phyloP scores from a whole-genome alignment of 2,888 invertebrate species.

The Archaeoteleia sp. region DNA sequence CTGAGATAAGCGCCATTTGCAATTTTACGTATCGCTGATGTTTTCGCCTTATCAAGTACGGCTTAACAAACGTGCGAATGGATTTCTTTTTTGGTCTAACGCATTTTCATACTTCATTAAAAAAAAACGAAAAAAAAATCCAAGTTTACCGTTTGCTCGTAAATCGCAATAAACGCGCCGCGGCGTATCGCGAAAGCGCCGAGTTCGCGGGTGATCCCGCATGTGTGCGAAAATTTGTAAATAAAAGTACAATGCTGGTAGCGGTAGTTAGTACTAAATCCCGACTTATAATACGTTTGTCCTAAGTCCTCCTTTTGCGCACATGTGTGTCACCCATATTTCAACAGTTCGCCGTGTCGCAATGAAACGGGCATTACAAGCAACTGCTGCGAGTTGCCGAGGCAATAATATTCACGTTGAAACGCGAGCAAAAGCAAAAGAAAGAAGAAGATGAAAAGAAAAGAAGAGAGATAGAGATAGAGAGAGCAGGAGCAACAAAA shows the following conservation, averaged over 20 bases:
- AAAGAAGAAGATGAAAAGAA: not conserved
- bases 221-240: conserved; percentile 1
- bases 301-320: conserved; percentile 35
- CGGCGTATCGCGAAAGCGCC: no score
- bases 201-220: no score
- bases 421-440: conserved; percentile 13
- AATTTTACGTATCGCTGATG: conserved; percentile 46
- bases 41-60: conserved; percentile 49
- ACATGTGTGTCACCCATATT: conserved; percentile 44
- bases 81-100: no score
- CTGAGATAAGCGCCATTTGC: conserved; percentile 42
- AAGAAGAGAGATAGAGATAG: not conserved
- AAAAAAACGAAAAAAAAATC: no score
- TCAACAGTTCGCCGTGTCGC: conserved; percentile 45
- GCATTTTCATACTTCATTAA: no score
- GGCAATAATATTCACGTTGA: conserved; percentile 47
- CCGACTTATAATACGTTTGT: conserved; percentile 38
- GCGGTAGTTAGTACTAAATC: conserved; percentile 36
- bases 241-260: conserved; percentile 3
- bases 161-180: no score
- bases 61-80: no score
- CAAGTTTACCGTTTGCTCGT: no score
- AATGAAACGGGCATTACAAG: conserved; percentile 48
- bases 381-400: conserved; percentile 38
- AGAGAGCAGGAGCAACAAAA: not conserved